These are phyloP conservation scores for Neosilurus hyrtlii DNA, from an alignment of 2,797 vertebrate genomes.

Conservation along the genomic window DNA sequence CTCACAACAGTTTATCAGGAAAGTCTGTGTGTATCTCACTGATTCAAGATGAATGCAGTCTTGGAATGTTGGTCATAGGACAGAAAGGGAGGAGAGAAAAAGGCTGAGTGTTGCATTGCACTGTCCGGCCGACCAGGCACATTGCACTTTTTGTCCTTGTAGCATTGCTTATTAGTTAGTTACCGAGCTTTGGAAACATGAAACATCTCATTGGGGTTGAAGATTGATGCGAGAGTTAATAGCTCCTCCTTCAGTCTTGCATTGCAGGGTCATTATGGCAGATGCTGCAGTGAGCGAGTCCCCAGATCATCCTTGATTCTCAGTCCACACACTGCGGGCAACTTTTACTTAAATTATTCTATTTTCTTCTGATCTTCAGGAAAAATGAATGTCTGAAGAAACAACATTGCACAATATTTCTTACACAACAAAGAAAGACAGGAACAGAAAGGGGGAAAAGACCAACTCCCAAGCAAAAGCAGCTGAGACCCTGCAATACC, in stretches of 20 bases:
- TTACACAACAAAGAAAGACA: slow-evolving; percentile 52
- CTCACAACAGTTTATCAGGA: slow-evolving; percentile 36
- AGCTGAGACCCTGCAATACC: slow-evolving; percentile 46
- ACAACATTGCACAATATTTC: slow-evolving; percentile 50
- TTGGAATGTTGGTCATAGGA: slow-evolving; percentile 55
- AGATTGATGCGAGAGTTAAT: slow-evolving; percentile 59
- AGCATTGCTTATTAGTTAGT: slow-evolving; percentile 39
- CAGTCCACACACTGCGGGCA: slow-evolving; percentile 49
- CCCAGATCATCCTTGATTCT: slow-evolving; percentile 56
- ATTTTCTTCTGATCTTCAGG: slow-evolving; percentile 66
- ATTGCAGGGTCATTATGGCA: slow-evolving; percentile 69
- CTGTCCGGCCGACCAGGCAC: slow-evolving; percentile 60
- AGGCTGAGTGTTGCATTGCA: slow-evolving; percentile 58
- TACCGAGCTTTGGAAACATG: slow-evolving; percentile 57
- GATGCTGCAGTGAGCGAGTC: slow-evolving; percentile 50
- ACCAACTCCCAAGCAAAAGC: slow-evolving; percentile 57
- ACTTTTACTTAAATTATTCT: not conserved
- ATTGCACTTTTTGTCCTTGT: slow-evolving; percentile 47
- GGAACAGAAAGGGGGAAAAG: slow-evolving; percentile 50
- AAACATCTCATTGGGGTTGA: slow-evolving; percentile 60
- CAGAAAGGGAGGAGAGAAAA: slow-evolving; percentile 40
- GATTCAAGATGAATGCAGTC: slow-evolving; percentile 50
- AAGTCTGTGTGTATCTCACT: slow-evolving; percentile 42
- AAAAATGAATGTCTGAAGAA: slow-evolving; percentile 43
- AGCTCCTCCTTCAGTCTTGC: slow-evolving; percentile 56